A percentile compares a stretch with the other conserved stretches of the same genome.
These are phyloP conservation scores for Psilanteris sp. DNA, from an alignment of 1,140 invertebrate species.

Conservation along the genomic window DNA sequence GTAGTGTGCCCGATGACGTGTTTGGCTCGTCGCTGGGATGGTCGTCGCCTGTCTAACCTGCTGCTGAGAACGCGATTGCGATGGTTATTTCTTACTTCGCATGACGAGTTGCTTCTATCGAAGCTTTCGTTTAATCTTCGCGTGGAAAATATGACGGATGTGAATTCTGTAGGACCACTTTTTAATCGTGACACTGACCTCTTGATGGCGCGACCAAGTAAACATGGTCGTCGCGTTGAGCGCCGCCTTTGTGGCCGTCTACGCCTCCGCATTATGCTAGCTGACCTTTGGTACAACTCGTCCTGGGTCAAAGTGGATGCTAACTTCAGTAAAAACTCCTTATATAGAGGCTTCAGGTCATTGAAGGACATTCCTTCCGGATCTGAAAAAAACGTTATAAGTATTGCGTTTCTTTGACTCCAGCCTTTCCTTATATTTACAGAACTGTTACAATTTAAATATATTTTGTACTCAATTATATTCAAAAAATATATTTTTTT, in stretches of 20 bases:
- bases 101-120: constrained; percentile 75
- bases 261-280: constrained; percentile 91
- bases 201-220: constrained; percentile 76
- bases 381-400: constrained; percentile 78
- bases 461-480: too few species aligned
- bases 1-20: constrained; percentile 71
- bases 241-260: constrained; percentile 75
- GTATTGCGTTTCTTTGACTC: too few species aligned
- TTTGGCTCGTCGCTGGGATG: constrained; percentile 69
- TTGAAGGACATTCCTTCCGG: constrained; percentile 95
- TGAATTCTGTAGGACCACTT: constrained; percentile 78
- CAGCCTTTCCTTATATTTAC: too few species aligned
- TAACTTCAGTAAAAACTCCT: constrained; percentile 92
- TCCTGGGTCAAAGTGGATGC: constrained; percentile 93
- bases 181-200: constrained; percentile 78
- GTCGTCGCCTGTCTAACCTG: constrained; percentile 70
- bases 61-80: constrained; percentile 72
- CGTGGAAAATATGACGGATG: constrained; percentile 79
- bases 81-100: constrained; percentile 71
- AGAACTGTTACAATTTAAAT: too few species aligned
- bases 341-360: constrained; percentile 93
- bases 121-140: constrained; percentile 76
- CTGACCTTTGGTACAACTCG: constrained; percentile 92
- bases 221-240: constrained; percentile 71
- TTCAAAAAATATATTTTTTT: too few species aligned